phyloP scores from a whole-genome alignment of 2,797 vertebrate species.

The Gambusia yucatana region DNA sequence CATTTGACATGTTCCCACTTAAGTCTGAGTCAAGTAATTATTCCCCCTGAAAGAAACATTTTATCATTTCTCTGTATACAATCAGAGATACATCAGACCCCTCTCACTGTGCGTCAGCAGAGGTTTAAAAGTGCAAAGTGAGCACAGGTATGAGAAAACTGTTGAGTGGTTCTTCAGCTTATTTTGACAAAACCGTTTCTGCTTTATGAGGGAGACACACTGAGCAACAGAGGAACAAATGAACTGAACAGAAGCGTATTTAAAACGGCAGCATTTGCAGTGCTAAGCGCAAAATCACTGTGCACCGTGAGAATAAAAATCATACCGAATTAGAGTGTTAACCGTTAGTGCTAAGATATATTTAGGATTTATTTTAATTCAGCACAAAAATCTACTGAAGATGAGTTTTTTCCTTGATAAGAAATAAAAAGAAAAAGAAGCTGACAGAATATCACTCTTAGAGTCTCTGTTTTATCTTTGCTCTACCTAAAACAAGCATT shows the following conservation, averaged over 20 bases:
- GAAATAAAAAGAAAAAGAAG: not conserved
- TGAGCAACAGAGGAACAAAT: slow-evolving; percentile 52
- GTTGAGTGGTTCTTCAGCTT: slow-evolving; percentile 32
- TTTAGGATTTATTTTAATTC: slow-evolving; percentile 9
- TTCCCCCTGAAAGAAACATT: not conserved
- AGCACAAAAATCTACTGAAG: not conserved
- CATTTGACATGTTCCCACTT: not conserved
- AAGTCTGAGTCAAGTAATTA: not conserved
- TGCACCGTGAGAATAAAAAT: slow-evolving; percentile 41
- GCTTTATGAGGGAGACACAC: slow-evolving; percentile 28
- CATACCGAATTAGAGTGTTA: slow-evolving; percentile 21
- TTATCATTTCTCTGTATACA: not conserved
- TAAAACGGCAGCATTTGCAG: slow-evolving; percentile 60
- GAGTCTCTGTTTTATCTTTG: not conserved
- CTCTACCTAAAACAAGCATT: not conserved
- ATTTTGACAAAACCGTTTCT: slow-evolving; percentile 38
- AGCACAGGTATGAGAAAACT: slow-evolving; percentile 28
- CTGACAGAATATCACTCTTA: not conserved
- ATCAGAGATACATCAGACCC: not conserved
- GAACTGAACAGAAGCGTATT: slow-evolving; percentile 57
- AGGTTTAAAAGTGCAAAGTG: slow-evolving; percentile 25
- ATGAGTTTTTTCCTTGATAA: not conserved
- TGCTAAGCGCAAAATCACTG: slow-evolving; percentile 57
- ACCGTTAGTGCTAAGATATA: slow-evolving; percentile 8
- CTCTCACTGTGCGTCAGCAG: not conserved